Percentiles rank a stretch among this genome's conserved stretches.
Conservation (phyloP, 2,888 invertebrate genomes). For the Pycnomerus fuliginosus region DNA sequence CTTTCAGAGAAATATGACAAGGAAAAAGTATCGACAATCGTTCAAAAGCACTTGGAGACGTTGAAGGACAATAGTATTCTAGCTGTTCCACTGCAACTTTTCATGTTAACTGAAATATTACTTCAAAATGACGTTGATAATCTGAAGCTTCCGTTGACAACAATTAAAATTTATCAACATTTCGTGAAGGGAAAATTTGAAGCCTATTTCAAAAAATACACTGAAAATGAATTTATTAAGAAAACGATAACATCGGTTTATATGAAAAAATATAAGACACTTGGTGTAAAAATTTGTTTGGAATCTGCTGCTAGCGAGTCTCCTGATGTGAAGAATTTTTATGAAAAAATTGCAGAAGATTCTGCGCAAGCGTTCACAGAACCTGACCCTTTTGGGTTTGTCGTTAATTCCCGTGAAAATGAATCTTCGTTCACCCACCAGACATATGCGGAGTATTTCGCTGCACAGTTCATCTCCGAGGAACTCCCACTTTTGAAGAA, state of each 20-base stretch:
- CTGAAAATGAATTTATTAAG: too few relatives aligned
- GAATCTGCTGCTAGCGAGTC: too few relatives aligned
- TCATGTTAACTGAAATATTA: slow-evolving; percentile 1
- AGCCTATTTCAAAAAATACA: too few relatives aligned
- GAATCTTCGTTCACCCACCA: background rate
- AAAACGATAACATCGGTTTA: too few relatives aligned
- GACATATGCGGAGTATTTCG: slow-evolving; percentile 4
- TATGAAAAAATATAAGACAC: too few relatives aligned
- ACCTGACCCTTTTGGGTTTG: too few relatives aligned
- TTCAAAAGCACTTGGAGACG: background rate
- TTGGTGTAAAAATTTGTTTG: too few relatives aligned
- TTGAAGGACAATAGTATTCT: background rate
- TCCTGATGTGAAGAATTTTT: too few relatives aligned
- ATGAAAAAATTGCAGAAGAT: background rate
- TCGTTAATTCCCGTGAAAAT: background rate
- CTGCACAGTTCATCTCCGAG: background rate
- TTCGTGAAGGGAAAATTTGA: too few relatives aligned
- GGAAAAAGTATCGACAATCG: background rate
- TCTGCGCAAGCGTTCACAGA: background rate
- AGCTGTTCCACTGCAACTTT: background rate
- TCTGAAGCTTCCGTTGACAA: too few relatives aligned
- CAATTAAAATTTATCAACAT: too few relatives aligned
- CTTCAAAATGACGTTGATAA: background rate
- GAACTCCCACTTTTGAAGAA: background rate
- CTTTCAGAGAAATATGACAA: background rate